Evolutionary conservation across 2,113 vertebrate genomes (phyloP).

Genomic region (Empidonax traillii): DNA sequence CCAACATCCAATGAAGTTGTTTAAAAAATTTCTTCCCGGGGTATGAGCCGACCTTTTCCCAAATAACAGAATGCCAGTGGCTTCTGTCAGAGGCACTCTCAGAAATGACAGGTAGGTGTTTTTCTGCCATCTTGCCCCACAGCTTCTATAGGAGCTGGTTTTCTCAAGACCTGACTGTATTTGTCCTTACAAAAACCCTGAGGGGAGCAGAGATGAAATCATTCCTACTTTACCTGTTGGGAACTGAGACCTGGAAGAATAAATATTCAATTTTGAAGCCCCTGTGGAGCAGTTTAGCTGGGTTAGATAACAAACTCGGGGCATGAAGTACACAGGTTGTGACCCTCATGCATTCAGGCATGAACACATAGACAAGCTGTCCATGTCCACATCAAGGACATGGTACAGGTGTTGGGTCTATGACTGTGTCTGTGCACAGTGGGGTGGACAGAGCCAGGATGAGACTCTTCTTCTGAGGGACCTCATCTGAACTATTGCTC

Average conservation of each 20-base stretch:
- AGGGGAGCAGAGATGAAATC: background rate
- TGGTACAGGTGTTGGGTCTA: accelerated
- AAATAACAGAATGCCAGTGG: constrained; percentile 31
- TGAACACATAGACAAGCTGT: background rate
- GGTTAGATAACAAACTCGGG: background rate
- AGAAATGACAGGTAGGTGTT: constrained; percentile 27
- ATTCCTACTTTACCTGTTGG: background rate
- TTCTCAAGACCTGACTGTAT: background rate
- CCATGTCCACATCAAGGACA: background rate
- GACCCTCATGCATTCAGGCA: background rate
- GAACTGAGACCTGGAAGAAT: background rate
- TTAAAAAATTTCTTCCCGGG: constrained; percentile 26
- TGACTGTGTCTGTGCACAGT: background rate
- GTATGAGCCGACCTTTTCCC: constrained; percentile 48
- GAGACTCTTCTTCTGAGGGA: background rate
- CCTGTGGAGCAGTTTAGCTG: background rate
- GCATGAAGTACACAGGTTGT: background rate
- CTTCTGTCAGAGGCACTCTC: constrained; percentile 32
- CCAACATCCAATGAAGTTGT: background rate
- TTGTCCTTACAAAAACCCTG: background rate
- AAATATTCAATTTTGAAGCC: background rate
- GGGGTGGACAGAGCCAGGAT: background rate
- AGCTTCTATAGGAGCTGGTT: background rate
- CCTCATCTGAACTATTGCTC: background rate
- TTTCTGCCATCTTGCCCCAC: background rate